phyloP scores from a whole-genome alignment of 2,888 invertebrate species.

The Protophormia terraenovae region DNA sequence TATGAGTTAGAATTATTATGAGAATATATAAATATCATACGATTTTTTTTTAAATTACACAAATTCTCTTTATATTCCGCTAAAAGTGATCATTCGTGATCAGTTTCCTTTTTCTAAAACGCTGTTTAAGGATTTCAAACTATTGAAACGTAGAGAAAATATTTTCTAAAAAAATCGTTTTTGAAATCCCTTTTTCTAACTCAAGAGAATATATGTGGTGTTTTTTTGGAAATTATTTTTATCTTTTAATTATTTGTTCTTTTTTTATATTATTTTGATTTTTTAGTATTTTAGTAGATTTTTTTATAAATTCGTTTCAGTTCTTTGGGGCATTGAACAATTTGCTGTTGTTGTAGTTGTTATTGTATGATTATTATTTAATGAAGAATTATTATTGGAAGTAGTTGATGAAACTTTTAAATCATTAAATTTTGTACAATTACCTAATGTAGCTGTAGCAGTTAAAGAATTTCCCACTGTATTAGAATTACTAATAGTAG shows the following conservation, averaged over 20 bases:
- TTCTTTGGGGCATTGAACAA: conserved; percentile 77
- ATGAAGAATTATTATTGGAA: conserved; percentile 11
- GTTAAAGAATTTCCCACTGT: background rate
- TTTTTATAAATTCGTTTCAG: conserved; percentile 81
- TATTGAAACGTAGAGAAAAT: too few species aligned
- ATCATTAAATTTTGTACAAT: conserved; percentile 24
- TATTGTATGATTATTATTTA: conserved; percentile 23
- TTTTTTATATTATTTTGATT: conserved; percentile 29
- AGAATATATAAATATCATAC: background rate
- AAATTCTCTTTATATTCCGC: too few species aligned
- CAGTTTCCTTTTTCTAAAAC: too few species aligned
- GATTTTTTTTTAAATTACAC: background rate
- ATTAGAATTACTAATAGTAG: conserved; percentile 61
- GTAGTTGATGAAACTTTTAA: conserved; percentile 31
- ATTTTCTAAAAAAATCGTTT: too few species aligned
- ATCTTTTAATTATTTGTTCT: background rate
- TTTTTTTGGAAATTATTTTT: conserved; percentile 16
- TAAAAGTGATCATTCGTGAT: too few species aligned
- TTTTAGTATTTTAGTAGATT: too few species aligned
- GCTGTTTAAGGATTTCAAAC: too few species aligned
- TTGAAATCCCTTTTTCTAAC: too few species aligned
- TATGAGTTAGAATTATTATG: background rate
- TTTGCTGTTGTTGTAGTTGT: conserved; percentile 10
- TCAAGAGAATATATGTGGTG: too few species aligned
- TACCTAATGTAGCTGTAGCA: conserved; percentile 6